Percentiles rank a stretch among this genome's conserved stretches.
Conservation (phyloP, 1,140 invertebrate species). For the Drosophila pseudoobscura region DNA sequence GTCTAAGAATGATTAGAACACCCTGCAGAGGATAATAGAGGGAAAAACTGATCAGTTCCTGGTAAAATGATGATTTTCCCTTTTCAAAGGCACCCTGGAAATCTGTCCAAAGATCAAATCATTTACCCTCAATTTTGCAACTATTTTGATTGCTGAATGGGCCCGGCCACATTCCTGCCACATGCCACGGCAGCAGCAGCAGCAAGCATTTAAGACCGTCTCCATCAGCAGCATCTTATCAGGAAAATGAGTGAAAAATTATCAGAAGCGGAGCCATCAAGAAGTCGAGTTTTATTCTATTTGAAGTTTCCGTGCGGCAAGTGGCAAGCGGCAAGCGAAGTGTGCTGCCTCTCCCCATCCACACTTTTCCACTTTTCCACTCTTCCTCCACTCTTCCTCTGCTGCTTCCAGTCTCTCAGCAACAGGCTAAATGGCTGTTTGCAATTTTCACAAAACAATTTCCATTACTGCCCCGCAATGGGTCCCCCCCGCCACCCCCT, state of each 20-base stretch:
- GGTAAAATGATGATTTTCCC: no score
- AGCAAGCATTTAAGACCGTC: neutral
- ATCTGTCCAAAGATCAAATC: no score
- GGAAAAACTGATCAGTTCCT: no score
- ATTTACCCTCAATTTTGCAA: no score
- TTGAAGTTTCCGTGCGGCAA: slow-evolving; percentile 47
- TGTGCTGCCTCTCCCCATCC: slow-evolving; percentile 32
- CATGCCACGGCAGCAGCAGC: no score
- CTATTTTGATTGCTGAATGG: no score
- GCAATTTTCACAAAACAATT: slow-evolving; percentile 78
- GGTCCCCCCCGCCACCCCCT: neutral
- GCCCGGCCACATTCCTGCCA: no score
- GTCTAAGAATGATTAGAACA: no score
- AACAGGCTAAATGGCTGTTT: slow-evolving; percentile 41
- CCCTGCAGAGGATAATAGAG: no score
- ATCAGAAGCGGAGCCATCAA: slow-evolving; percentile 50
- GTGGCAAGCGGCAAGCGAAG: slow-evolving; percentile 41
- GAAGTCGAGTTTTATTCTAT: slow-evolving; percentile 68
- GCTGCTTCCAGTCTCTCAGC: neutral
- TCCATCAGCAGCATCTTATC: slow-evolving; percentile 16
- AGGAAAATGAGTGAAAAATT: slow-evolving; percentile 43
- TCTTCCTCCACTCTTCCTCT: no score
- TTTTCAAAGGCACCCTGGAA: no score
- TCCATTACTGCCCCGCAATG: slow-evolving; percentile 59
- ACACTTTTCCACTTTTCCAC: neutral